Base-by-base conservation (phyloP, 2,888 invertebrate genomes). In the Tanypteryx hageni region DNA sequence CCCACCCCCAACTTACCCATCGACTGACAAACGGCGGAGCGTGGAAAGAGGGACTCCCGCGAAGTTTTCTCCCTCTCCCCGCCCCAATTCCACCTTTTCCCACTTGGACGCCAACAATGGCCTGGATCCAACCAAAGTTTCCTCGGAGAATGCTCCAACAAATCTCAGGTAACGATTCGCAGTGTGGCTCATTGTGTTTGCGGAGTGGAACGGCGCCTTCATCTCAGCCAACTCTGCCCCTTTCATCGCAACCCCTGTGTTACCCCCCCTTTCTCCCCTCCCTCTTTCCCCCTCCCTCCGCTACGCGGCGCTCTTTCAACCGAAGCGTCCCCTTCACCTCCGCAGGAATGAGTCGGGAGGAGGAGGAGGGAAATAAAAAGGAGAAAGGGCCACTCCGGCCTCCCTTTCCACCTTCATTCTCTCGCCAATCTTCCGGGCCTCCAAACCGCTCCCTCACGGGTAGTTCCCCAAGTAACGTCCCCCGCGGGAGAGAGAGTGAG, bases 141-240 rank as follows among this genome's bases (percentile, higher is more conserved):
- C 89, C 68, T 44, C 64, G 64, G 68, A 61, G 61, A 89, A 89
- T 89, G 89, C 89, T 89, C 89, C 89, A 89, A 89, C 89, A 89
- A 89, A 64, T 89, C 89, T 89, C 89, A 89, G 89, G 89, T 89
- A 89, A 89, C 89, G 89, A 89, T 61, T 31, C 85, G 58, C 58
- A n/a, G 68, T 44, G 16, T 7, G 56, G 31, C 89, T 64, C 44
- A 89, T 56, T 89, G 64, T 89, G 89, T 64, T 89, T 89, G 89
- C 86, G 16, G 31, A 31, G 61, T 31, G 59, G 59, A 57, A 31
- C 64, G 61, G 86, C 86, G 68, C 64, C 64, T 31, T 13, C 56
- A 14, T 13, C 44, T 57, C 84, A 57, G 57, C 84, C 22, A 16
- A 10, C 57, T 59, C 64, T 44, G 44, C 16, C 86, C 31, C 16